These are phyloP conservation scores for Scaptomyza flava DNA, from an alignment of 2,888 invertebrate genomes.

Conservation along the genomic window DNA sequence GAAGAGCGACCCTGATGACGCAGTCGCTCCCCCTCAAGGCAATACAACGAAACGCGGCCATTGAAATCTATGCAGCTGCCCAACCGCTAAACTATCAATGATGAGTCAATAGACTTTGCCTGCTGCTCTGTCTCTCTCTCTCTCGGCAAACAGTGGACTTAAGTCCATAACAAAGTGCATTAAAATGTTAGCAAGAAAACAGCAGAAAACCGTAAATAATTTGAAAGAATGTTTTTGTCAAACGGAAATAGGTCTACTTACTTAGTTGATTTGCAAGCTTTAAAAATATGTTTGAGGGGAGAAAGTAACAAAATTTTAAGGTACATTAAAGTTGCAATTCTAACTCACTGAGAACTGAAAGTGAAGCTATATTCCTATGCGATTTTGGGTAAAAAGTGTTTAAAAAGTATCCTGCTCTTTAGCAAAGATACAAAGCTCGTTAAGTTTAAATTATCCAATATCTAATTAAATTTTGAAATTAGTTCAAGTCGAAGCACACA, in stretches of 20 bases:
- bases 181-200: conserved; percentile 24
- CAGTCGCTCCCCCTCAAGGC: conserved; percentile 61
- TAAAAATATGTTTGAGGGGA: conserved; percentile 1
- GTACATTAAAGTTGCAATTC: background rate
- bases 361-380: too few species aligned
- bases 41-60: conserved; percentile 55
- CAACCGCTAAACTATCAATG: conserved; percentile 68
- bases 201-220: conserved; percentile 25
- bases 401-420: too few species aligned
- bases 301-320: background rate
- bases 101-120: conserved; percentile 73
- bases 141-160: conserved; percentile 60
- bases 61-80: conserved; percentile 71
- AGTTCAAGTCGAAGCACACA: too few species aligned
- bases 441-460: too few species aligned
- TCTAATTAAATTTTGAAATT: too few species aligned
- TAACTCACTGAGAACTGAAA: too few species aligned
- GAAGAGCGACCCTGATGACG: conserved; percentile 58
- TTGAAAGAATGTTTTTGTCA: conserved; percentile 20
- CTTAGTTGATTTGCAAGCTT: conserved; percentile 21
- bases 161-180: conserved; percentile 34
- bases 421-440: too few species aligned
- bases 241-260: conserved; percentile 16
- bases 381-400: too few species aligned
- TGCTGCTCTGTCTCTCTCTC: conserved; percentile 14